Base-by-base conservation (phyloP, 2,888 invertebrate genomes). In the Zaprionus obscuricornis region DNA sequence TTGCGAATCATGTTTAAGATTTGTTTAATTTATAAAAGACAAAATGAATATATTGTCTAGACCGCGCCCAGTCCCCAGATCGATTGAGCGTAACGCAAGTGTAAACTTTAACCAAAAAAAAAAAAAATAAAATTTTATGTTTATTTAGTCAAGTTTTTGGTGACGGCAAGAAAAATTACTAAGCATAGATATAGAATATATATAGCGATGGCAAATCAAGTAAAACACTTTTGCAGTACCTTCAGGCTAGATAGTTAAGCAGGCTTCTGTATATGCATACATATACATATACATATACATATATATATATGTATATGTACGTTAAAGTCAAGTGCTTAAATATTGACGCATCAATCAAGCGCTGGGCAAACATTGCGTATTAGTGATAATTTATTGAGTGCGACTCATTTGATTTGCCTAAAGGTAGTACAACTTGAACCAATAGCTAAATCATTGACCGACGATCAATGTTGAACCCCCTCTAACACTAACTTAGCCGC, bases 301-400 rank as follows among this genome's bases (percentile, higher is more conserved):
- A n/a, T n/a, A n/a, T n/a, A n/a, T n/a, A n/a, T n/a, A n/a, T n/a
- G n/a, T n/a, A n/a, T n/a, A n/a, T n/a, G n/a, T n/a, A n/a, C n/a
- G n/a, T n/a, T n/a, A n/a, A n/a, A n/a, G 27, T 54, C n/a, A 65
- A 71, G 81, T 74, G 71, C 64, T 42, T 66, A 77, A 87, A 87
- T 87, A 87, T 87, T 87, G 71, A 68, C 76, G 64, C 59, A 70
- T 64, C 77, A 75, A 86, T 87, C 85, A 74, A 81, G 68, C 55
- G 64, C 64, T 65, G 50, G 47, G 70, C 65, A 85, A 72, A 87
- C 74, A 86, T 85, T 74, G 77, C 78, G 78, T 70, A 65, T 71
- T 66, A 45, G 76, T 79, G 77, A 83, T 87, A 83, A 85, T 83
- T 83, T 77, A 81, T 75, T 77, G 77, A 69, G 73, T 72, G 60